These are phyloP conservation scores for Calephelis nemesis DNA, from an alignment of 1,140 invertebrate genomes.

Conservation along the genomic window DNA sequence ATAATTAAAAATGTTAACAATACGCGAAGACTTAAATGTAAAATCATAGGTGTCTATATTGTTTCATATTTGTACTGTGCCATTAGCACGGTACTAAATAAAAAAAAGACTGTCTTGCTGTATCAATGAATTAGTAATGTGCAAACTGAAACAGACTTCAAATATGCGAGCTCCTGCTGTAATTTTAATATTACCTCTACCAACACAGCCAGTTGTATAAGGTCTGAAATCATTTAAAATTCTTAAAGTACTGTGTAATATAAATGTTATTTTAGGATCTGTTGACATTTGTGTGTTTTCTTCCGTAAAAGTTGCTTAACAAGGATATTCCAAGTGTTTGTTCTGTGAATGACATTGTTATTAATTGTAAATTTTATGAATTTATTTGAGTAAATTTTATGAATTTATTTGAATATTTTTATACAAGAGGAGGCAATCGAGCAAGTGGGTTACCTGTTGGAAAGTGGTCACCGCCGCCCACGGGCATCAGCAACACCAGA, in stretches of 20 bases:
- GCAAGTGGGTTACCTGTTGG: too few species aligned
- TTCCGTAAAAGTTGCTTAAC: slow-evolving; percentile 28
- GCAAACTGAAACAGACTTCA: slow-evolving; percentile 34
- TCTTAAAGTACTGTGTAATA: background rate
- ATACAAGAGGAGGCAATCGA: too few species aligned
- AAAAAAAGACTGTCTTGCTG: slow-evolving; percentile 13
- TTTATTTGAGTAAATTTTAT: too few species aligned
- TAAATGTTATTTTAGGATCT: slow-evolving; percentile 36
- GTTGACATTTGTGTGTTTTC: slow-evolving; percentile 26
- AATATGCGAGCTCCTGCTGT: background rate
- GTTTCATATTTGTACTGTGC: too few species aligned
- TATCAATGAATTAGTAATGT: slow-evolving; percentile 30
- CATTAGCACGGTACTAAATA: too few species aligned
- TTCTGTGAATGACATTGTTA: background rate
- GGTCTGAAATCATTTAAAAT: slow-evolving; percentile 16
- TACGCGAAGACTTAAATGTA: too few species aligned
- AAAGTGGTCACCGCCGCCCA: too few species aligned
- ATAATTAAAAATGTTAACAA: too few species aligned
- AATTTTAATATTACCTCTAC: background rate
- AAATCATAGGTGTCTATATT: too few species aligned
- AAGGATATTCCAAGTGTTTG: background rate
- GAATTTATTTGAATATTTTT: too few species aligned
- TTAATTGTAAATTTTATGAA: background rate
- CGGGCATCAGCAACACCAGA: too few species aligned
- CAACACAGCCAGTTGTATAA: slow-evolving; percentile 11